A percentile compares a stretch with the other conserved stretches of the same genome.
These are phyloP conservation scores for Muscidifurax raptorellus DNA, from an alignment of 1,140 invertebrate genomes.

Conservation along the genomic window DNA sequence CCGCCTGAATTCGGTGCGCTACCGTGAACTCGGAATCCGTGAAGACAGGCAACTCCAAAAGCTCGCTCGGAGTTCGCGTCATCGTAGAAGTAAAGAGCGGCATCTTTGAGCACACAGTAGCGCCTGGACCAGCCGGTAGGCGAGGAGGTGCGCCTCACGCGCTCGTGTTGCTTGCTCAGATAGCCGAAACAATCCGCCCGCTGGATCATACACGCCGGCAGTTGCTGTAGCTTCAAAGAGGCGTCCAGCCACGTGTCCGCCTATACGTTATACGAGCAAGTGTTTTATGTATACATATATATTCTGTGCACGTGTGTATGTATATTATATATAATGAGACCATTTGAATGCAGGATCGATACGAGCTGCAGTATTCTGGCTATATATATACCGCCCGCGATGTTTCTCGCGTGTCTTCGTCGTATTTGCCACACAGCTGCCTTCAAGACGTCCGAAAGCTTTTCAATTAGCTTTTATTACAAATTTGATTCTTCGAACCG, in stretches of 20 bases:
- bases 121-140: slow-evolving; percentile 86
- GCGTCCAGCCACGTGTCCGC: slow-evolving; percentile 87
- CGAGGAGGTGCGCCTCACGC: slow-evolving; percentile 83
- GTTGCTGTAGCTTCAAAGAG: slow-evolving; percentile 81
- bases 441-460: too few species aligned
- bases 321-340: too few species aligned
- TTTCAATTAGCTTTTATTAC: too few species aligned
- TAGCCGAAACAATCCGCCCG: slow-evolving; percentile 94
- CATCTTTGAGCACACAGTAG: slow-evolving; percentile 97
- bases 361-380: too few species aligned
- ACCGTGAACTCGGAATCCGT: slow-evolving; percentile 93
- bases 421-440: too few species aligned
- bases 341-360: too few species aligned
- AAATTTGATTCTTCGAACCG: too few species aligned
- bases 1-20: slow-evolving; percentile 82
- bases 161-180: slow-evolving; percentile 84
- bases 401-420: too few species aligned
- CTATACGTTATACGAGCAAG: slow-evolving; percentile 72
- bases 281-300: neutral
- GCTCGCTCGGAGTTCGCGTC: slow-evolving; percentile 90
- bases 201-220: slow-evolving; percentile 83
- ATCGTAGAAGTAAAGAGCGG: slow-evolving; percentile 95
- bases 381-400: too few species aligned
- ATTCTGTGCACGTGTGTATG: too few species aligned
- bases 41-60: slow-evolving; percentile 94